Conservation (phyloP, 2,113 vertebrate species). For the Fregata magnificens region DNA sequence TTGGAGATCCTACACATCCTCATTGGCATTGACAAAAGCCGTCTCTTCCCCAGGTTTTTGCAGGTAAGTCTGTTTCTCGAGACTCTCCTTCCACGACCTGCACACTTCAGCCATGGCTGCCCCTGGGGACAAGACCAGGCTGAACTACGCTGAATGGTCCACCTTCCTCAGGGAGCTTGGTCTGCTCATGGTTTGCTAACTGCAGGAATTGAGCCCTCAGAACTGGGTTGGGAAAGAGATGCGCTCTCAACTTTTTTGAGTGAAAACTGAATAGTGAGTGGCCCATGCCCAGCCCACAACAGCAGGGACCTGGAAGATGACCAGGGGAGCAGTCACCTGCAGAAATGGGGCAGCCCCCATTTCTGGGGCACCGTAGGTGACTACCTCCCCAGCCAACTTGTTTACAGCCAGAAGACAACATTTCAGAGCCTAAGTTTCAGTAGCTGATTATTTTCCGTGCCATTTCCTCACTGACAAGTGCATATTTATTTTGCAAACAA, state of each 20-base stretch:
- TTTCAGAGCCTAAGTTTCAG: not conserved
- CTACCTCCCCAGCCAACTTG: not conserved
- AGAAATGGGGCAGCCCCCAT: not conserved
- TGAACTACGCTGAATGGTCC: not conserved
- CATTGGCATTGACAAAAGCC: constrained; percentile 80
- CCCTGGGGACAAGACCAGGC: not conserved
- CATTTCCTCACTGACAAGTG: not conserved
- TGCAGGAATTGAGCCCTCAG: not conserved
- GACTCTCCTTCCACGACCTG: not conserved
- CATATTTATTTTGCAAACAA: not conserved
- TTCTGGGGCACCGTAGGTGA: not conserved
- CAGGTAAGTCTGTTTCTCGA: constrained; percentile 73
- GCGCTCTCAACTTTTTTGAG: not conserved
- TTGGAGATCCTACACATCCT: constrained; percentile 90
- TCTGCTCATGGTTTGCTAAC: not conserved
- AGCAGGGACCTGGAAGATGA: not conserved
- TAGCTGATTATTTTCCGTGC: not conserved
- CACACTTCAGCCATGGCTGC: not conserved
- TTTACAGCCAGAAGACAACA: not conserved
- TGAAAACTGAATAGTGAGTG: not conserved
- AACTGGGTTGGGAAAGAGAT: not conserved
- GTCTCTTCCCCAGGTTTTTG: constrained; percentile 83
- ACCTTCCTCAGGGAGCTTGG: not conserved
- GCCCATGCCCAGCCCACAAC: not conserved
- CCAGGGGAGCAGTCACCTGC: not conserved